phyloP scores from a whole-genome alignment of 2,113 vertebrate genomes.

The Catharus minimus region DNA sequence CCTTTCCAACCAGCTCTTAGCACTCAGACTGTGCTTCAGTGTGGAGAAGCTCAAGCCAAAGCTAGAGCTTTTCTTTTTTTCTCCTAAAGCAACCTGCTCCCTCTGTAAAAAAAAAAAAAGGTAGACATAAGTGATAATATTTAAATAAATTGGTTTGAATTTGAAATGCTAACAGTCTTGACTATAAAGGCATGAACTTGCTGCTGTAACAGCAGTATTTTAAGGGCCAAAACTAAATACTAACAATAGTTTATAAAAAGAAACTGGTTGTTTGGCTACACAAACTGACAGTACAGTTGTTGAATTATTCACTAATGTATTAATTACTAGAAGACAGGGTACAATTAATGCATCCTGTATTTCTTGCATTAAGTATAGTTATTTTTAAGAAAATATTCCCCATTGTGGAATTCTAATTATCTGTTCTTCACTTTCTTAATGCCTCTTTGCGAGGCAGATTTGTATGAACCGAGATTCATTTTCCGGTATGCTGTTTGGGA shows the following conservation, averaged over 20 bases:
- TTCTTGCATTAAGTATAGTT: conserved; percentile 36
- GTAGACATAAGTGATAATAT: not conserved
- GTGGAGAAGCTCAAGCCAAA: not conserved
- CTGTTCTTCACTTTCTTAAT: conserved; percentile 42
- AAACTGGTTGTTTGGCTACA: conserved; percentile 40
- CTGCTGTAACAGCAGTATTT: not conserved
- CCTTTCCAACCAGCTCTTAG: not conserved
- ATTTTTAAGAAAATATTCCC: conserved; percentile 54
- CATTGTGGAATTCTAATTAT: conserved; percentile 18
- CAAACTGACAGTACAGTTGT: conserved; percentile 13
- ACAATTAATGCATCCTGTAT: conserved; percentile 39
- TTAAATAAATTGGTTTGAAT: not conserved
- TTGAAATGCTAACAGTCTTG: not conserved
- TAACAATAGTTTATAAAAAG: conserved; percentile 59
- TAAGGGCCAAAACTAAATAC: conserved; percentile 12
- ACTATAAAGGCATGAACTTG: not conserved
- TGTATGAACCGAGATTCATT: not conserved
- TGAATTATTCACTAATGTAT: conserved; percentile 36
- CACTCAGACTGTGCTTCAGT: not conserved
- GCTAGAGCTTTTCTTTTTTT: not conserved
- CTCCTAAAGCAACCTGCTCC: not conserved
- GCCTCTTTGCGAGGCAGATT: conserved; percentile 24
- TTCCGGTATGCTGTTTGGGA: not conserved
- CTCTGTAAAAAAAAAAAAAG: not conserved
- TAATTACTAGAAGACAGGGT: conserved; percentile 48